Percentiles rank a stretch among this genome's conserved stretches.
Evolutionary conservation across 1,140 invertebrate genomes (phyloP).

Genomic region (Trachelipus rathkii): DNA sequence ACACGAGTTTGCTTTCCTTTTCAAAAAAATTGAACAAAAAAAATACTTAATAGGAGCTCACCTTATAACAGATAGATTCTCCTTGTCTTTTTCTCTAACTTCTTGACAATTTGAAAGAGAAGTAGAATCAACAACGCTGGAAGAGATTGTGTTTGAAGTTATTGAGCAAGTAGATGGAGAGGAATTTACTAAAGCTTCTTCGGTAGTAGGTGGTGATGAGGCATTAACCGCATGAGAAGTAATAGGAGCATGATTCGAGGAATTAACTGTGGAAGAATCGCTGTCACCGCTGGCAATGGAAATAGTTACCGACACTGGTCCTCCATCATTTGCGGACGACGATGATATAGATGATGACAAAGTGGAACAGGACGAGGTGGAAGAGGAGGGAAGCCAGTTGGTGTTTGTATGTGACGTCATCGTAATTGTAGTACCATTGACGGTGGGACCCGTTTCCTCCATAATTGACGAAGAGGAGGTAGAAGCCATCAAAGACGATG

Average conservation of each 20-base stretch:
- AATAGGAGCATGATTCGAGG: neutral
- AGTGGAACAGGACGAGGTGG: slow-evolving; percentile 28
- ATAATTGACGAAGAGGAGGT: neutral
- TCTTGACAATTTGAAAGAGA: slow-evolving; percentile 32
- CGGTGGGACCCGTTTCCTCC: slow-evolving; percentile 47
- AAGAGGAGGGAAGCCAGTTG: slow-evolving; percentile 36
- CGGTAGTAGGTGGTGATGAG: neutral
- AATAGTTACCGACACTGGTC: neutral
- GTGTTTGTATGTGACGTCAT: neutral
- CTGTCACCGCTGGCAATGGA: slow-evolving; percentile 27
- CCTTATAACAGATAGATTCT: slow-evolving; percentile 34
- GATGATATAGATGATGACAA: slow-evolving; percentile 40
- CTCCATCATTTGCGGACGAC: slow-evolving; percentile 39
- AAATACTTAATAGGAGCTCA: neutral
- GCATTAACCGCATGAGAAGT: neutral
- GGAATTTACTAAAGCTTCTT: neutral
- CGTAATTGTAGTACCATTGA: slow-evolving; percentile 40
- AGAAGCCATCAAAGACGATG: slow-evolving; percentile 44
- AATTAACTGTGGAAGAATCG: neutral
- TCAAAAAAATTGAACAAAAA: too few relatives aligned
- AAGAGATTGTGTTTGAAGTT: neutral
- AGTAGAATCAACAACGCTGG: slow-evolving; percentile 20
- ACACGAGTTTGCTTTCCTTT: too few relatives aligned
- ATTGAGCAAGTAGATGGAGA: neutral
- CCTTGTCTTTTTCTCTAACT: slow-evolving; percentile 48